Evolutionary conservation across 2,888 invertebrate genomes (phyloP).

Genomic region (Ligdia adustata): DNA sequence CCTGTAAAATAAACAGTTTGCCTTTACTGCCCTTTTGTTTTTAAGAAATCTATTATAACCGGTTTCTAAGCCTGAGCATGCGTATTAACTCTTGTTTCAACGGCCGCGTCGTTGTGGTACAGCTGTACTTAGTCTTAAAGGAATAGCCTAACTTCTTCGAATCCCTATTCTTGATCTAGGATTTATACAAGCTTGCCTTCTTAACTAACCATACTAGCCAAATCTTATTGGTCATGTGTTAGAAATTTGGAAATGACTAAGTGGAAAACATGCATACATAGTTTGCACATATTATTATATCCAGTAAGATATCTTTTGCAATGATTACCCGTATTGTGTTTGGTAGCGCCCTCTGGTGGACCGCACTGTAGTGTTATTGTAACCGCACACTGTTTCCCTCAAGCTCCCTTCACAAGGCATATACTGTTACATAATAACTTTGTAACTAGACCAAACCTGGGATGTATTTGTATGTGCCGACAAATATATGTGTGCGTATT

Average conservation of each 20-base stretch:
- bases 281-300: too few relatives aligned
- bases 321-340: constrained; percentile 21
- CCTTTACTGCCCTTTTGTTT: constrained; percentile 63
- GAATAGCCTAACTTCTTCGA: too few relatives aligned
- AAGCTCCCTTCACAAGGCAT: constrained; percentile 43
- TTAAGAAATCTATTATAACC: constrained; percentile 45
- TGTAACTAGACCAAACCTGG: not conserved
- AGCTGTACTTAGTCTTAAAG: too few relatives aligned
- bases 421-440: constrained; percentile 33
- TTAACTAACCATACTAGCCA: too few relatives aligned
- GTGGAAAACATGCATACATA: too few relatives aligned
- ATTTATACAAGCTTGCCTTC: too few relatives aligned
- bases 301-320: constrained; percentile 11
- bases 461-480: too few relatives aligned
- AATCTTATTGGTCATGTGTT: too few relatives aligned
- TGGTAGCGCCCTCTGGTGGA: constrained; percentile 21
- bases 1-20: constrained; percentile 73
- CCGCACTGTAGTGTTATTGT: constrained; percentile 51
- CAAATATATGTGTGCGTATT: too few relatives aligned
- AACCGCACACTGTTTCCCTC: constrained; percentile 59
- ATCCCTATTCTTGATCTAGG: too few relatives aligned
- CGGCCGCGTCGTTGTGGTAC: too few relatives aligned
- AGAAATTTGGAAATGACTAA: too few relatives aligned
- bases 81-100: not conserved
- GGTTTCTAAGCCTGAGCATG: not conserved